A percentile compares a stretch with the other conserved stretches of the same genome.
These are phyloP conservation scores for Papilio gigon DNA, from an alignment of 2,888 invertebrate species.

Conservation along the genomic window DNA sequence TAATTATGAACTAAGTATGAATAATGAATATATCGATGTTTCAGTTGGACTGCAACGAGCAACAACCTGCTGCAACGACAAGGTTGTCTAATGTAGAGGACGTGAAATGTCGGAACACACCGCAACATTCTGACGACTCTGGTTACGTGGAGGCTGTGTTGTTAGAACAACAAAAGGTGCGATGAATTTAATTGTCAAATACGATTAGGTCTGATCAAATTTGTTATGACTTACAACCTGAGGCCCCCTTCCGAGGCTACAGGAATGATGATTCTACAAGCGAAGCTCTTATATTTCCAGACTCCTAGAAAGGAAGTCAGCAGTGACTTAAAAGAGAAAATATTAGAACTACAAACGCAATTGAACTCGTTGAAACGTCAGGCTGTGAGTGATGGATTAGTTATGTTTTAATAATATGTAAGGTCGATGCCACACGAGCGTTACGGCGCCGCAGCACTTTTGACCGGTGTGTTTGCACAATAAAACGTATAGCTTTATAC, in stretches of 20 bases:
- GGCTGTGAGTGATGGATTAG: constrained; percentile 51
- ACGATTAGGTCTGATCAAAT: too few species aligned
- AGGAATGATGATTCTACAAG: too few species aligned
- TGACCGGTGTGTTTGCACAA: too few species aligned
- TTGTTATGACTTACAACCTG: too few species aligned
- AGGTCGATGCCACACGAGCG: too few species aligned
- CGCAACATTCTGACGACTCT: constrained; percentile 60
- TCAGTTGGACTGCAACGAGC: background rate
- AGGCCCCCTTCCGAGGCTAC: too few species aligned
- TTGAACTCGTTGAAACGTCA: constrained; percentile 53
- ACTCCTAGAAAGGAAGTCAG: constrained; percentile 21
- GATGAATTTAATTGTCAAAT: background rate
- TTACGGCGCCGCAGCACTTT: too few species aligned
- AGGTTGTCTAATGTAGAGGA: constrained; percentile 34
- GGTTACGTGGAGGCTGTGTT: constrained; percentile 58
- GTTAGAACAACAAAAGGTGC: constrained; percentile 51
- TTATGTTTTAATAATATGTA: background rate
- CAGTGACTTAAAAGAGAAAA: constrained; percentile 50
- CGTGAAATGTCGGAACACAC: constrained; percentile 26
- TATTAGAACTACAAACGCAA: constrained; percentile 60
- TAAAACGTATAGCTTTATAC: too few species aligned
- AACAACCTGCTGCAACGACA: constrained; percentile 1
- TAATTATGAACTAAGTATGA: too few species aligned
- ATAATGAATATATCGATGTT: background rate
- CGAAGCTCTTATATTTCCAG: background rate